These are phyloP conservation scores for Balanococcus diminutus DNA, from an alignment of 2,888 invertebrate genomes.

Conservation along the genomic window DNA sequence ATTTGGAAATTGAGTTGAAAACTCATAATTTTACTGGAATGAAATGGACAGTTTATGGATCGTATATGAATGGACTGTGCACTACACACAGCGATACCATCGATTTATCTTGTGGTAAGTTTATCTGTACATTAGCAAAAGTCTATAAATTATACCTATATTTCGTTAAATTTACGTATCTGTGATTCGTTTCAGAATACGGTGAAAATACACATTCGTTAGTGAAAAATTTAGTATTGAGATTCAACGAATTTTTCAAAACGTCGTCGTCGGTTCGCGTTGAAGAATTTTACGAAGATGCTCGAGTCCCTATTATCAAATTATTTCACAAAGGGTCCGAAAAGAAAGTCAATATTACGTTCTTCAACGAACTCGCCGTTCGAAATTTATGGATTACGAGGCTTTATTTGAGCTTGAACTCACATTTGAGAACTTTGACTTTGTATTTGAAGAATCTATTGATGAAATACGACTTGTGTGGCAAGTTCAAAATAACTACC, in stretches of 20 bases:
- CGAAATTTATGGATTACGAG: not conserved
- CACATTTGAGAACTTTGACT: not conserved
- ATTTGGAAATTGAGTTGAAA: not conserved
- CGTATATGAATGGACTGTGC: not conserved
- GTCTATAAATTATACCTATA: not conserved
- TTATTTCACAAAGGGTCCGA: not conserved
- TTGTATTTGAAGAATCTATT: conserved; percentile 30
- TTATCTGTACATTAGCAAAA: not conserved
- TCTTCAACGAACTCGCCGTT: not conserved
- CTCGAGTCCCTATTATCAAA: conserved; percentile 1
- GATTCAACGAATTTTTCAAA: not conserved
- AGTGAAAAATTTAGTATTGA: not conserved
- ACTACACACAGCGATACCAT: not conserved
- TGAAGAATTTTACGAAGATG: not conserved
- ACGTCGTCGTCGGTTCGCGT: not conserved
- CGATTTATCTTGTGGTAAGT: not conserved
- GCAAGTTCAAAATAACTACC: not conserved
- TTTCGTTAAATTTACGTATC: not conserved
- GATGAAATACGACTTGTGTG: not conserved
- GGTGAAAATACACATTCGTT: not conserved
- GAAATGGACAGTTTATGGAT: not conserved
- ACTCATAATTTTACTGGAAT: not conserved
- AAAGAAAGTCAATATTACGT: not conserved
- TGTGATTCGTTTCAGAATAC: not conserved
- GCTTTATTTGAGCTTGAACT: not conserved